Evolutionary conservation across 2,888 invertebrate genomes (phyloP), one percentile per base, ranked within the genome.

Genomic region (Achlya flavicornis): DNA sequence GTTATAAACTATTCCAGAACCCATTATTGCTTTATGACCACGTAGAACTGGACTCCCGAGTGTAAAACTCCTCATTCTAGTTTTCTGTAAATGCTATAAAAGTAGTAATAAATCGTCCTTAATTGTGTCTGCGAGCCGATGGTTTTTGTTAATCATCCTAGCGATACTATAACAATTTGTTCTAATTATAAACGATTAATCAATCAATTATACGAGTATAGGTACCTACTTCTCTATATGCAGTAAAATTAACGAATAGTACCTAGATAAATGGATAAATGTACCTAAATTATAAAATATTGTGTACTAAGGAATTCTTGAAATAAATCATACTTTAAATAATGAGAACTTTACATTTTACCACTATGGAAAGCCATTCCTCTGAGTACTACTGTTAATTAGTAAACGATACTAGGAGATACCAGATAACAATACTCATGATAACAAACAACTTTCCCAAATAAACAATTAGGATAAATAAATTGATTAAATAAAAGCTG

Each of bases 301-400:
- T 10, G 16, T 53, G 53, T 53, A 53, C 79, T 83, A 79, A 80
- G 75, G 79, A 82, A 83, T 80, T 80, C 80, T 79, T 77, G 71
- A 84, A 89, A 86, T 86, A 87, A 64, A 64, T 64, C 61, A 48
- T 64, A 53, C 26, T 38, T 58, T 19, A 62, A 61, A 12, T 16
- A 33, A 12, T 57, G 6, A 12, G 12, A 57, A 57, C 38, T 41
- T 46, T 61, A 12, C 32, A 61, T 16, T 32, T 61, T 26, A 26
- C 8, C 46, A 46, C 19, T 19, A n/a, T n/a, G 8, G 16, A 3
- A 41, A 41, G 12, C 12, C 4, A 48, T 7, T 6, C 16, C 6
- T 35, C 35, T 41, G 12, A 41, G 41, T 41, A 26, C 26, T n/a
- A 26, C 26, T 26, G 26, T 1, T 26, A 26, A 26, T 26, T 26